Conservation (phyloP, 1,140 invertebrate species). For the Panonychus citri region DNA sequence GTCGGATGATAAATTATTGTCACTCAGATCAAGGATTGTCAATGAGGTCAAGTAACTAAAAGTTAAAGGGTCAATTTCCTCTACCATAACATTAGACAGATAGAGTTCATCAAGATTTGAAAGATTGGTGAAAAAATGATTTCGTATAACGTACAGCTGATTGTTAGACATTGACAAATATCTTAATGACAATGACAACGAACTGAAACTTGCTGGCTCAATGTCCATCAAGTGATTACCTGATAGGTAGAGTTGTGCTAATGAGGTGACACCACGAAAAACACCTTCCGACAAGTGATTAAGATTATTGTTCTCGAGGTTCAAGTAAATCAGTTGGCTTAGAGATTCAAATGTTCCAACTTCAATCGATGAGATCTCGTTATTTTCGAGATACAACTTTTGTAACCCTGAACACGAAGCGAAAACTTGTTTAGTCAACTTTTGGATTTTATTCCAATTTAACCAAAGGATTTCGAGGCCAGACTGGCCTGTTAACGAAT, state of each 20-base stretch:
- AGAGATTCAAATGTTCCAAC: constrained; percentile 49
- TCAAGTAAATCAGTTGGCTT: constrained; percentile 35
- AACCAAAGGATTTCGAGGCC: constrained; percentile 65
- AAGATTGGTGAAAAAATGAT: constrained; percentile 34
- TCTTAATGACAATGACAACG: constrained; percentile 30
- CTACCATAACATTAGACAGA: constrained; percentile 34
- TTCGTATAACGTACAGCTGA: constrained; percentile 20
- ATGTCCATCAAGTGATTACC: constrained; percentile 29
- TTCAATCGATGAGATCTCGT: constrained; percentile 51
- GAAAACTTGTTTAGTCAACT: constrained; percentile 43
- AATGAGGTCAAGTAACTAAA: constrained; percentile 38
- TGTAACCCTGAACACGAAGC: constrained; percentile 45
- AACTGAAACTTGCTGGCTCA: constrained; percentile 32
- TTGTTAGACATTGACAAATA: constrained; percentile 39
- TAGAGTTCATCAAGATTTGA: background rate
- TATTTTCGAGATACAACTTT: constrained; percentile 55
- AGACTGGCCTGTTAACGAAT: constrained; percentile 47
- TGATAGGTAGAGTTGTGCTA: constrained; percentile 38
- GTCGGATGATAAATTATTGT: constrained; percentile 36
- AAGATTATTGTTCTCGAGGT: constrained; percentile 21
- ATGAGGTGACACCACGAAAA: constrained; percentile 32
- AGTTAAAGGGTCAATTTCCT: constrained; percentile 34
- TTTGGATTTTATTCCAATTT: constrained; percentile 49
- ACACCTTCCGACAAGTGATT: constrained; percentile 18
- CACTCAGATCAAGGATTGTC: constrained; percentile 40